Percentiles rank a stretch among this genome's conserved stretches.
Evolutionary conservation across 2,113 vertebrate species (phyloP).

Genomic region (Desmodus rotundus): DNA sequence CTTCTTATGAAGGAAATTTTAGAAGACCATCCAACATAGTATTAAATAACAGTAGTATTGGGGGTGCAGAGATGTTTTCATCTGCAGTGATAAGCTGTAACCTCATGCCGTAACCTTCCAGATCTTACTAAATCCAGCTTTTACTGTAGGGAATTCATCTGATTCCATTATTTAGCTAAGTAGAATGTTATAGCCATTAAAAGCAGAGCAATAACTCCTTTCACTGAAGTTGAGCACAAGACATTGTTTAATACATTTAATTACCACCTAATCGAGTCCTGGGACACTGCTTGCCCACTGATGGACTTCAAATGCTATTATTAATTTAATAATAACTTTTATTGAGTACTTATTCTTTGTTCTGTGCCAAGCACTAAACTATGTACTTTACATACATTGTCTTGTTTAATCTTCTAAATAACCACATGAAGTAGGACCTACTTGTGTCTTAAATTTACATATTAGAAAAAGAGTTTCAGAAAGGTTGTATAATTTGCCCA

Average conservation of each 20-base stretch:
- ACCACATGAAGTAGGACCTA: not conserved
- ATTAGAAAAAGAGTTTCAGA: conserved; percentile 32
- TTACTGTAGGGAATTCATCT: conserved; percentile 50
- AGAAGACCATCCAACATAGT: not conserved
- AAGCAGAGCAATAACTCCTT: conserved; percentile 64
- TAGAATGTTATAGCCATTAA: conserved; percentile 68
- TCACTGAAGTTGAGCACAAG: conserved; percentile 52
- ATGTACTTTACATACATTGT: conserved; percentile 24
- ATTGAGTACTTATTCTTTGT: conserved; percentile 35
- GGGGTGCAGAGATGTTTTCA: not conserved
- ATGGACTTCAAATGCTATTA: conserved; percentile 65
- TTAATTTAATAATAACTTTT: conserved; percentile 68
- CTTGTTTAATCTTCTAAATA: conserved; percentile 53
- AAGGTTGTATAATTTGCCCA: not conserved
- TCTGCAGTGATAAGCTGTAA: not conserved
- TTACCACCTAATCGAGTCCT: conserved; percentile 62
- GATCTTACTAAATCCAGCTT: conserved; percentile 40
- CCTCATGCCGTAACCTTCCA: not conserved
- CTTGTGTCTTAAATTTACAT: conserved; percentile 31
- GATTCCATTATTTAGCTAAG: conserved; percentile 65
- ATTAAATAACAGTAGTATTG: conserved; percentile 22
- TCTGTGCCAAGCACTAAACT: conserved; percentile 36
- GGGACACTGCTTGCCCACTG: conserved; percentile 46
- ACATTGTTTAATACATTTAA: conserved; percentile 68
- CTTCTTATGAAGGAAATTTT: conserved; percentile 50